phyloP scores from a whole-genome alignment of 2,888 invertebrate genomes.

The Xylocampa areola region DNA sequence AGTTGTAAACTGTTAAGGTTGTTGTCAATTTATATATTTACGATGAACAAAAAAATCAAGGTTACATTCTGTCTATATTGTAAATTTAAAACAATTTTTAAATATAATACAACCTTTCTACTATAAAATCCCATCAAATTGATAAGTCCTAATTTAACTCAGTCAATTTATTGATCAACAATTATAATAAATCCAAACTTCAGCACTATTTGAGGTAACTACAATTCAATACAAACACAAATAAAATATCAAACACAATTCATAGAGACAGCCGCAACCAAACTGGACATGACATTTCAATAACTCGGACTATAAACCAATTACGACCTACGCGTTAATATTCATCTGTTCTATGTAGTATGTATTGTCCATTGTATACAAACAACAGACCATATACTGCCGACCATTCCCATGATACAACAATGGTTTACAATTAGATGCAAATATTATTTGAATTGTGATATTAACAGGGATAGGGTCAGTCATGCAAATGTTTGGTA shows the following conservation, averaged over 20 bases:
- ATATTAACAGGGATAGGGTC: slow-evolving; percentile 80
- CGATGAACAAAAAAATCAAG: too few species aligned
- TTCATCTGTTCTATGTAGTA: slow-evolving; percentile 43
- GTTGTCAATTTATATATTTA: too few species aligned
- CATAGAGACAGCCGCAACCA: slow-evolving; percentile 19
- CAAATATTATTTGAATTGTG: slow-evolving; percentile 83
- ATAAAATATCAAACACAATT: slow-evolving; percentile 40
- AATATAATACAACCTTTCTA: too few species aligned
- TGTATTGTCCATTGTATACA: slow-evolving; percentile 37
- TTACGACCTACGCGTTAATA: slow-evolving; percentile 43
- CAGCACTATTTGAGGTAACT: slow-evolving; percentile 8
- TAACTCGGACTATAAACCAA: slow-evolving; percentile 48
- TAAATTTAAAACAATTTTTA: too few species aligned
- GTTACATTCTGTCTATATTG: too few species aligned
- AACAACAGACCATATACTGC: slow-evolving; percentile 29
- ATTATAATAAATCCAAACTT: slow-evolving; percentile 1
- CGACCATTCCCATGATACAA: slow-evolving; percentile 81
- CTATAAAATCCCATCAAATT: too few species aligned
- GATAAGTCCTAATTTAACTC: too few species aligned
- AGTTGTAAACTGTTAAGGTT: too few species aligned
- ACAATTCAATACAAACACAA: slow-evolving; percentile 18
- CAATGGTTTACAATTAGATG: slow-evolving; percentile 87
- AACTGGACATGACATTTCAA: slow-evolving; percentile 53
- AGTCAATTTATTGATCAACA: not conserved
- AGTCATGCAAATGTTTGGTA: slow-evolving; percentile 79